phyloP scores from a whole-genome alignment of 2,113 vertebrate genomes.

The Apeltes quadracus region DNA sequence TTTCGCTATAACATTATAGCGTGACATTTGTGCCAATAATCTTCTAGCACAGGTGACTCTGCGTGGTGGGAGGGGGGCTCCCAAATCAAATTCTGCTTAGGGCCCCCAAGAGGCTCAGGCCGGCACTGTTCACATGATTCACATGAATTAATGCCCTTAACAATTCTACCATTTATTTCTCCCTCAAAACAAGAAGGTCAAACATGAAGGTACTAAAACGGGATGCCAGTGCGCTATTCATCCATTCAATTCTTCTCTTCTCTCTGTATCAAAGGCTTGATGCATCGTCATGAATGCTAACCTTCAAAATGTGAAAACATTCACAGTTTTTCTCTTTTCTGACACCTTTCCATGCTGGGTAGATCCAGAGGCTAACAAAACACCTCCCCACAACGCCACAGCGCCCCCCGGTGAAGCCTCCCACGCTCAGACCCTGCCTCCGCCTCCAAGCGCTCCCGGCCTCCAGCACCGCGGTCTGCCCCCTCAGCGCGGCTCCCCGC shows the following conservation, averaged over 20 bases:
- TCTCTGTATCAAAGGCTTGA: neutral
- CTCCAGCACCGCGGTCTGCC: conserved; percentile 85
- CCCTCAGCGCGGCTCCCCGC: conserved; percentile 77
- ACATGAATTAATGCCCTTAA: neutral
- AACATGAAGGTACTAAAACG: neutral
- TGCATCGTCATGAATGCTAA: neutral
- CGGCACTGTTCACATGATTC: no score
- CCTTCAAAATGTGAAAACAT: neutral
- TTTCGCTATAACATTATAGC: no score
- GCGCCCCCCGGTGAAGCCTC: conserved; percentile 74
- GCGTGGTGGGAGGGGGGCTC: no score
- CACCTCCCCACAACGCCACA: conserved; percentile 70
- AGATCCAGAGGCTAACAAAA: conserved; percentile 80
- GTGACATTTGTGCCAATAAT: no score
- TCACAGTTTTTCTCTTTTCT: neutral
- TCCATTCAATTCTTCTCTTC: neutral
- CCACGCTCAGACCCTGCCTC: conserved; percentile 53
- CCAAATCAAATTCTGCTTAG: no score
- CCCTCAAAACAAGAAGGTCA: neutral
- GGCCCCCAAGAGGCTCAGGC: no score
- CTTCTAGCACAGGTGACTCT: no score
- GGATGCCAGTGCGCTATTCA: neutral
- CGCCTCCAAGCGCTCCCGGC: conserved; percentile 70
- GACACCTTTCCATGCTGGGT: conserved; percentile 2
- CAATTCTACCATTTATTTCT: neutral